A percentile compares a stretch with the other conserved stretches of the same genome.
phyloP scores from a whole-genome alignment of 2,797 vertebrate species.

The Sarcoramphus papa region DNA sequence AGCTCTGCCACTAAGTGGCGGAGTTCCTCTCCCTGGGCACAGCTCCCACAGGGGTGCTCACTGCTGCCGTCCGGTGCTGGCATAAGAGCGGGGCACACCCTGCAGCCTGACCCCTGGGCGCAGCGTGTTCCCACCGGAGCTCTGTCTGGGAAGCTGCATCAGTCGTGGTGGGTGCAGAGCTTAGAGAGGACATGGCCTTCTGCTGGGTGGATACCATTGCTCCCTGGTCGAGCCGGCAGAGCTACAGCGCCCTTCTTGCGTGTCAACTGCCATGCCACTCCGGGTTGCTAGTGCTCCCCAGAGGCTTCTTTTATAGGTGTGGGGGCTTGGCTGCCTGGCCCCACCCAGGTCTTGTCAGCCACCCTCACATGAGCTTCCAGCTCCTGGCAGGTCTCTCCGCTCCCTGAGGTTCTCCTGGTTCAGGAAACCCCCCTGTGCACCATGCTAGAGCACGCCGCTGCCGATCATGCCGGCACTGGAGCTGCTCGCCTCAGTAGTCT shows the following conservation, averaged over 20 bases:
- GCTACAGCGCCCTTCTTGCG: background rate
- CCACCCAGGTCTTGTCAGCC: background rate
- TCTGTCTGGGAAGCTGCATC: too few relatives aligned
- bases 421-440: background rate
- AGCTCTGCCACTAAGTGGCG: too few relatives aligned
- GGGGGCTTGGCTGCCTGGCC: background rate
- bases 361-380: background rate
- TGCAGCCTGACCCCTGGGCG: too few relatives aligned
- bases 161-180: rapidly evolving
- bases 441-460: rapidly evolving
- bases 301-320: background rate
- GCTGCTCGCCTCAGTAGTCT: rapidly evolving
- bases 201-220: rapidly evolving
- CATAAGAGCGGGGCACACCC: background rate
- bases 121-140: too few relatives aligned
- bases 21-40: background rate
- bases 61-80: background rate
- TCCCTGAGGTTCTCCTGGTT: background rate
- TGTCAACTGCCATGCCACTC: rapidly evolving
- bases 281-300: too few relatives aligned
- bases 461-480: rapidly evolving
- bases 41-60: background rate
- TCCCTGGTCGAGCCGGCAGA: rapidly evolving
- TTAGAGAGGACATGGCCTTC: background rate
- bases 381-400: background rate